Evolutionary conservation across 2,888 invertebrate species (phyloP), one percentile per base, ranked within the genome.

Genomic region (Pristionchus japonicus): DNA sequence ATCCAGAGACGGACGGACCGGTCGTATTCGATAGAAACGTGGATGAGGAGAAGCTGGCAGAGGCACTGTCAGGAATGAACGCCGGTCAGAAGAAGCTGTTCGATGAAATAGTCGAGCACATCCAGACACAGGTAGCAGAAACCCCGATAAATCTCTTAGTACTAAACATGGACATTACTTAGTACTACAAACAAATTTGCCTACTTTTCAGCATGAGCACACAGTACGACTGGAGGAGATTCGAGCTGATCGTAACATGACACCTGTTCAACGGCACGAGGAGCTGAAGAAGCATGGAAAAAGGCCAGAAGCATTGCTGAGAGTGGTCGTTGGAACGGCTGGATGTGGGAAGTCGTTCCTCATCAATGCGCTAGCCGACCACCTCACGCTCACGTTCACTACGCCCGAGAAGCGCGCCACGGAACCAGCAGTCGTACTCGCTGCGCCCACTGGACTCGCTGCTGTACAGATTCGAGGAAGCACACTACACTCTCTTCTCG

Each of bases 391-490:
- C 43, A 34, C 17, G 9, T 90, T 87, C 37, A 34, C 49, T 0
- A n/a, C 52, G 2, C 3, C 20, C 17, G 40, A 15, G 9, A 40
- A 13, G 0, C 3, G 13, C 15, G 37, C n/a, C 6, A 3, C 70
- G 1, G 27, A 15, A 15, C 90, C 89, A 0, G 74, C 89, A 7
- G 89, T 88, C 47, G 1, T 90, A 0, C 31, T 91, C 1, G 64
- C 84, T 3, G 91, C 90, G 0, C 90, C 90, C 0, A 91, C 91
- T 0, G 91, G 90, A 9, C 77, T 90, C 15, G 91, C 91, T 13
- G 90, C 90, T 4, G 27, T 89, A 4, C 52, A 87, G 17, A 88
- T 91, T n/a, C 17, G 43, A 17, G 91, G 91, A 20, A 37, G 49
- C 31, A 91, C 91, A 0, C 34, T 91, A 0, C 91, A 90, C 61